These are phyloP conservation scores for Anoplophora glabripennis DNA, from an alignment of 1,140 invertebrate genomes.

Conservation along the genomic window DNA sequence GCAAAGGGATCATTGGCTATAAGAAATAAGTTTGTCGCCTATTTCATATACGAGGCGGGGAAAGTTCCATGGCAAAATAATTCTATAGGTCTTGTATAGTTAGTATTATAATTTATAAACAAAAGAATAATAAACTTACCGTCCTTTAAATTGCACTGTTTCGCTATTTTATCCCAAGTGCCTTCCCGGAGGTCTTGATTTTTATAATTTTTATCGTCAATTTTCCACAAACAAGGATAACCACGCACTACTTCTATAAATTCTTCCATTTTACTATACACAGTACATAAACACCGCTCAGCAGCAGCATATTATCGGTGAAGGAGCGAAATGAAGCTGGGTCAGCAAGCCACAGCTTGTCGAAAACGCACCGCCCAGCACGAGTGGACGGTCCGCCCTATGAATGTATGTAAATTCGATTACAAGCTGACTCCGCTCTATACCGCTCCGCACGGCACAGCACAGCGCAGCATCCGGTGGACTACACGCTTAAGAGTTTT, in stretches of 20 bases:
- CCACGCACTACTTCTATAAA: neutral
- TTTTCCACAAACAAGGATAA: neutral
- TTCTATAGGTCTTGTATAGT: neutral
- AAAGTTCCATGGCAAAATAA: constrained; percentile 1
- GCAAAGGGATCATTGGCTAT: neutral
- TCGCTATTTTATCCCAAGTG: neutral
- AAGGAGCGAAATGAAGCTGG: neutral
- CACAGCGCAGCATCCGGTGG: neutral
- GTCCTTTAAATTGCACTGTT: constrained; percentile 1
- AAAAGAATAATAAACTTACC: neutral
- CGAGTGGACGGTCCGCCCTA: neutral
- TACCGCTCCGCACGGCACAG: neutral
- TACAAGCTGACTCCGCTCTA: neutral
- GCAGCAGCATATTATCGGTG: neutral
- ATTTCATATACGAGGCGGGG: neutral
- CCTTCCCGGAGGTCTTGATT: constrained; percentile 4
- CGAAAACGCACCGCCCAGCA: neutral
- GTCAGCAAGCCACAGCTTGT: neutral
- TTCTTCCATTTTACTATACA: constrained; percentile 1
- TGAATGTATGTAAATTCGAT: neutral
- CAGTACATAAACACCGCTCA: neutral
- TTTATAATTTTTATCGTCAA: constrained; percentile 4
- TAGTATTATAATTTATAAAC: neutral
- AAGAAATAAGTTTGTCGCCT: neutral
- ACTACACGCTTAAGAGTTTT: neutral